Evolutionary conservation across 2,888 invertebrate genomes (phyloP).

Genomic region (Notocelia uddmanniana): DNA sequence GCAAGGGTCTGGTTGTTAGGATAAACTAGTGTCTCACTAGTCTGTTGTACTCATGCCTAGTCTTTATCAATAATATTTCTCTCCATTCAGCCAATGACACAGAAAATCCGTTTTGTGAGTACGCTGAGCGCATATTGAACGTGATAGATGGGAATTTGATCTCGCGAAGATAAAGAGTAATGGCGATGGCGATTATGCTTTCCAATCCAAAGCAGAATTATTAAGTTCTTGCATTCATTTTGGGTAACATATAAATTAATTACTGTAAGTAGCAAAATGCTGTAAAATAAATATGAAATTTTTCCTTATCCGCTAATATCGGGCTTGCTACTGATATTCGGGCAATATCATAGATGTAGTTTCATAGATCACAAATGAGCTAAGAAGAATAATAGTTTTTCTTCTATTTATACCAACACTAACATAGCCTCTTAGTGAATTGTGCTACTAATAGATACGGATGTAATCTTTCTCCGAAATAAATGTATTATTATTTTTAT

Average conservation of each 20-base stretch:
- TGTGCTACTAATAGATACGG: no score
- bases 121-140: neutral
- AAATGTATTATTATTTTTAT: no score
- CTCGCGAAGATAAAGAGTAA: constrained; percentile 1
- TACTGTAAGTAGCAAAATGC: neutral
- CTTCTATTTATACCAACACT: no score
- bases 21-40: neutral
- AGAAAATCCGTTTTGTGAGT: neutral
- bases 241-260: neutral
- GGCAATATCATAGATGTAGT: no score
- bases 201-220: neutral
- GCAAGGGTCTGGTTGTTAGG: no score
- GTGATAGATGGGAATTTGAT: constrained; percentile 11
- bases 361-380: no score
- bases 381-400: no score
- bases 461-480: no score
- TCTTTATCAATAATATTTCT: neutral
- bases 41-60: neutral
- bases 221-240: neutral
- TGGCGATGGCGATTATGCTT: neutral
- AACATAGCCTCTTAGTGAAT: no score
- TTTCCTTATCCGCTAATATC: no score
- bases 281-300: no score
- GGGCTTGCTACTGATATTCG: no score
- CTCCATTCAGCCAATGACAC: neutral